These are phyloP conservation scores for Pangasius krempfi DNA, from an alignment of 2,797 vertebrate species.

Conservation along the genomic window DNA sequence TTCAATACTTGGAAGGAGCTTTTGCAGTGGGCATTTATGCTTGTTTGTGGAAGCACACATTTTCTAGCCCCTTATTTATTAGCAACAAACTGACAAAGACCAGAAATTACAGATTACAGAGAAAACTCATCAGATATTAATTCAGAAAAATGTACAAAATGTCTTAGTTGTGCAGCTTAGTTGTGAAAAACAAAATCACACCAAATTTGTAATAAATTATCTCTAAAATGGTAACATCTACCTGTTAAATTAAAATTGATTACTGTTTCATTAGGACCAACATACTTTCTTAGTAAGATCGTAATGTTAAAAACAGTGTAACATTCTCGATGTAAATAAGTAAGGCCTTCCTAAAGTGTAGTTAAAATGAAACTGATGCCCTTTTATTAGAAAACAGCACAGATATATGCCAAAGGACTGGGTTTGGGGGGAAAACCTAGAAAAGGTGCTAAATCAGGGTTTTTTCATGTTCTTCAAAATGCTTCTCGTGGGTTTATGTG, in stretches of 20 bases:
- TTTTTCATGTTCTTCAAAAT: not conserved
- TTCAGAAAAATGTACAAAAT: not conserved
- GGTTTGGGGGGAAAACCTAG: not conserved
- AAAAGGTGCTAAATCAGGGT: not conserved
- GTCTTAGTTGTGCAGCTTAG: not conserved
- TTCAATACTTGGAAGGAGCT: not conserved
- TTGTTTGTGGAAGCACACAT: not conserved
- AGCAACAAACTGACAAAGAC: not conserved
- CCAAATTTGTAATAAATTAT: slow-evolving; percentile 13
- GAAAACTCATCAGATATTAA: not conserved
- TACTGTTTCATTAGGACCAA: slow-evolving; percentile 8
- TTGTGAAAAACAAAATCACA: too few relatives aligned
- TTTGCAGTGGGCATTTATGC: not conserved
- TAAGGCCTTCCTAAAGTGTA: slow-evolving; percentile 1
- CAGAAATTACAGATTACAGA: not conserved
- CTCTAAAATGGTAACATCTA: not conserved
- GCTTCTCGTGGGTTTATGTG: not conserved
- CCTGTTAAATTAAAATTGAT: slow-evolving; percentile 19
- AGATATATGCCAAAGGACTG: not conserved
- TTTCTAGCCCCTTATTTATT: not conserved
- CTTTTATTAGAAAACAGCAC: slow-evolving; percentile 11
- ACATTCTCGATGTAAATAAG: not conserved
- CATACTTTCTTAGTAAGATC: not conserved
- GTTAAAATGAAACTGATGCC: not conserved
- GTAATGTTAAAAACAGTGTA: not conserved